These are phyloP conservation scores for Gouania willdenowi DNA, from an alignment of 2,797 vertebrate species.

Conservation along the genomic window DNA sequence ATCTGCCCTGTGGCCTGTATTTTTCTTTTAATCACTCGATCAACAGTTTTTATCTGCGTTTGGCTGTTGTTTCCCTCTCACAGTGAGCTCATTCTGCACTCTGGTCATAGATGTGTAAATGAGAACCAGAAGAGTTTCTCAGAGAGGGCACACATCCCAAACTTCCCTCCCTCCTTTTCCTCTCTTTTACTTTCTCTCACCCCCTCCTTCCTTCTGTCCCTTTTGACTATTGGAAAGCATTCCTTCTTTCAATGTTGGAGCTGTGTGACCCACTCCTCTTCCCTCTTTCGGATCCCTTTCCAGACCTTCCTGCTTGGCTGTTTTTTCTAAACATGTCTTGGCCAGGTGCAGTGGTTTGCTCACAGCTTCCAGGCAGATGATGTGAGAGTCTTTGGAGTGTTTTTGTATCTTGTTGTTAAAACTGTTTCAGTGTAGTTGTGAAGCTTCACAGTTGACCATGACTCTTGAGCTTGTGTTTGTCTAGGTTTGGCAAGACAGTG, in stretches of 20 bases:
- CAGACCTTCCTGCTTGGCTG: conserved; percentile 33
- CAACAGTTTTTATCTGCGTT: conserved; percentile 14
- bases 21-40: conserved; percentile 26
- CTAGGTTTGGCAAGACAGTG: too few species aligned
- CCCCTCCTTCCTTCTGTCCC: conserved; percentile 46
- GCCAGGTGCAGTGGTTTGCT: conserved; percentile 68
- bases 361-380: conserved; percentile 71
- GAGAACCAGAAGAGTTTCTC: conserved; percentile 73
- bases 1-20: conserved; percentile 19
- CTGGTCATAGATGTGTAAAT: conserved; percentile 79
- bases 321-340: conserved; percentile 41
- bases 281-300: conserved; percentile 37
- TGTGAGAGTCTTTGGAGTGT: conserved; percentile 46
- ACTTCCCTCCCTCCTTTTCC: conserved; percentile 21
- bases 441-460: conserved; percentile 35
- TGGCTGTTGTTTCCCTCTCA: conserved; percentile 63
- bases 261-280: conserved; percentile 40
- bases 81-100: conserved; percentile 74
- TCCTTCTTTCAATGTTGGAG: conserved; percentile 60
- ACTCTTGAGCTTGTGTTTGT: conserved; percentile 7
- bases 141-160: conserved; percentile 55
- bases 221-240: conserved; percentile 71
- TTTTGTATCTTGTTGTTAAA: conserved; percentile 72
- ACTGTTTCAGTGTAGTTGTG: conserved; percentile 42
- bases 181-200: conserved; percentile 15